phyloP scores from a whole-genome alignment of 2,888 invertebrate species.

The Dioctria rufipes region DNA sequence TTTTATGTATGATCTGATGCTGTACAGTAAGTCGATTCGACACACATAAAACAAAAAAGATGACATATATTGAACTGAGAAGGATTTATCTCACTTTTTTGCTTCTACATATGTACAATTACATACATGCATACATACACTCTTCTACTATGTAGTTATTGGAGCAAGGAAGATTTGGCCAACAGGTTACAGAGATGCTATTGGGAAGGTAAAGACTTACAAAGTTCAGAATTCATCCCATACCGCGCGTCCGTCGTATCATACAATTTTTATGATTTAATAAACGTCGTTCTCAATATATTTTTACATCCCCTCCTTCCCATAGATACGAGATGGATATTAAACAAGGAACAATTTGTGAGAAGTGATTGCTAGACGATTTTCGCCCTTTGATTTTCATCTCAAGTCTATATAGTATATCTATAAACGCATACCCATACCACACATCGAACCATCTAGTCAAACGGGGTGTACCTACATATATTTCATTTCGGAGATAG shows the following conservation, averaged over 20 bases:
- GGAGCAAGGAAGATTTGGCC: slow-evolving; percentile 6
- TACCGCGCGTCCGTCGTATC: neutral
- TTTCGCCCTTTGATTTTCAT: slow-evolving; percentile 33
- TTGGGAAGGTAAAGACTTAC: neutral
- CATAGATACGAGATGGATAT: slow-evolving; percentile 26
- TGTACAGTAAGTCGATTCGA: no score
- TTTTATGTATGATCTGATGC: neutral
- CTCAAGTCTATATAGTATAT: no score
- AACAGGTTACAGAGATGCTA: slow-evolving; percentile 10
- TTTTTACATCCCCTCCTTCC: neutral
- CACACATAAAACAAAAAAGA: neutral
- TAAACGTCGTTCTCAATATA: slow-evolving; percentile 31
- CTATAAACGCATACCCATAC: neutral
- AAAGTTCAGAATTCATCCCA: neutral
- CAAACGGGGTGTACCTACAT: slow-evolving; percentile 1
- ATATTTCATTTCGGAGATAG: neutral
- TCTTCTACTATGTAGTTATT: neutral
- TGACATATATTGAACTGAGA: slow-evolving; percentile 23
- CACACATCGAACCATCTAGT: neutral
- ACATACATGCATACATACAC: no score
- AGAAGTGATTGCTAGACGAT: slow-evolving; percentile 36
- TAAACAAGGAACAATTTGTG: slow-evolving; percentile 35
- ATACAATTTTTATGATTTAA: slow-evolving; percentile 33
- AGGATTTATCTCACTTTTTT: slow-evolving; percentile 15
- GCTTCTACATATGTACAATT: no score